These are phyloP conservation scores for Zelostemma sp. DNA, from an alignment of 1,140 invertebrate genomes.

Conservation along the genomic window DNA sequence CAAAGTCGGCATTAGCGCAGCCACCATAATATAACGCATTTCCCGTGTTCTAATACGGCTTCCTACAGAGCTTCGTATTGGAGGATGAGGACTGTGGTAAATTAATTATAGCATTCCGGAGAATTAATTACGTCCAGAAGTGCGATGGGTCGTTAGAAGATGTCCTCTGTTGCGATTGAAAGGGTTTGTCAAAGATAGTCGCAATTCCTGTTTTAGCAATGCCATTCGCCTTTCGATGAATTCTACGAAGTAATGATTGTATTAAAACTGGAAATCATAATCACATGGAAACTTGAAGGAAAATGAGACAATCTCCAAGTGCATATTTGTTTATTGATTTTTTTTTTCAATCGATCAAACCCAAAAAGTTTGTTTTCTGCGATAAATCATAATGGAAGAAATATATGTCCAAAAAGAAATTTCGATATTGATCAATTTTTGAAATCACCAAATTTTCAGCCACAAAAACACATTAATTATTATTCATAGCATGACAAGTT, in stretches of 20 bases:
- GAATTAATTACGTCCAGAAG: slow-evolving; percentile 64
- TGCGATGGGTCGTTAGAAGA: slow-evolving; percentile 50
- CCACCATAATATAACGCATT: slow-evolving; percentile 53
- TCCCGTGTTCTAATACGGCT: slow-evolving; percentile 51
- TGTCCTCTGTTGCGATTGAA: slow-evolving; percentile 38
- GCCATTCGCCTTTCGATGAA: slow-evolving; percentile 20
- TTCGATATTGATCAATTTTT: too few relatives aligned
- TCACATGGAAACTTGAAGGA: background rate
- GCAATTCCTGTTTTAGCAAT: too few relatives aligned
- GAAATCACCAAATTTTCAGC: too few relatives aligned
- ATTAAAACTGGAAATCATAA: slow-evolving; percentile 4
- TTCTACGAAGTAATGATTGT: slow-evolving; percentile 25
- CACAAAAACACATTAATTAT: too few relatives aligned
- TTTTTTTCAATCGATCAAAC: too few relatives aligned
- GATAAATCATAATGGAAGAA: too few relatives aligned
- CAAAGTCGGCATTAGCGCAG: slow-evolving; percentile 23
- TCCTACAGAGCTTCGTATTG: slow-evolving; percentile 26
- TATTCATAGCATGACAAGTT: slow-evolving; percentile 17
- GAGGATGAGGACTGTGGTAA: slow-evolving; percentile 47
- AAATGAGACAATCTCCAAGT: too few relatives aligned
- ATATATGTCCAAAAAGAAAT: too few relatives aligned
- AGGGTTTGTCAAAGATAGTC: background rate
- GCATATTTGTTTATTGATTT: too few relatives aligned
- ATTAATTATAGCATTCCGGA: slow-evolving; percentile 66
- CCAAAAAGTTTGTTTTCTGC: too few relatives aligned